Evolutionary conservation across 2,888 invertebrate genomes (phyloP).

Genomic region (Anthrax anthrax): DNA sequence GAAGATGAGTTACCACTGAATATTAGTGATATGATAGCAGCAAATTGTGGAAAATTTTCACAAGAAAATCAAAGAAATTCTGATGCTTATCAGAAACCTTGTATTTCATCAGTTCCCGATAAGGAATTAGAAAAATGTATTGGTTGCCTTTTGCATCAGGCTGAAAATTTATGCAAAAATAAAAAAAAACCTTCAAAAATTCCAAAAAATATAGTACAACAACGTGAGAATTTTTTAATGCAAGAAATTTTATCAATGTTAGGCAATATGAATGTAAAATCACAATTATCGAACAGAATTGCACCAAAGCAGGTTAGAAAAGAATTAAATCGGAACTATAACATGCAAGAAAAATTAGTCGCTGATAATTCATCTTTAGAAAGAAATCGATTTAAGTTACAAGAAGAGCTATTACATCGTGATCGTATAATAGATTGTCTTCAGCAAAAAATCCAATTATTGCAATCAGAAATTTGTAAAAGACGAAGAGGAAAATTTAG

Average conservation of each 20-base stretch:
- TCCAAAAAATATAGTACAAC: too few species aligned
- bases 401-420: conserved; percentile 9
- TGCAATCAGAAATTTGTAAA: conserved; percentile 9
- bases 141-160: background rate
- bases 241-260: too few species aligned
- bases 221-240: too few species aligned
- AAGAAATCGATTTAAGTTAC: conserved; percentile 41
- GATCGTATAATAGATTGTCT: conserved; percentile 10
- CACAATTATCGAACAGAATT: background rate
- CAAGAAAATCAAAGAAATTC: background rate
- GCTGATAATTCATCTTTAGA: conserved; percentile 53
- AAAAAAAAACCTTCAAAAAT: background rate
- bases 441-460: conserved; percentile 10
- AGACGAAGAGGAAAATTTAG: conserved; percentile 2
- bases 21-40: conserved; percentile 1
- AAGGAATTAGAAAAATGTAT: background rate
- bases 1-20: conserved; percentile 19
- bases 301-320: conserved; percentile 14
- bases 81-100: background rate
- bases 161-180: background rate
- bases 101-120: background rate
- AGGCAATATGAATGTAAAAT: background rate
- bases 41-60: background rate
- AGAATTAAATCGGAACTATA: conserved; percentile 45
- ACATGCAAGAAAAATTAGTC: conserved; percentile 52